Evolutionary conservation across 2,797 vertebrate genomes (phyloP).

Genomic region (Phoxinus dragarum): DNA sequence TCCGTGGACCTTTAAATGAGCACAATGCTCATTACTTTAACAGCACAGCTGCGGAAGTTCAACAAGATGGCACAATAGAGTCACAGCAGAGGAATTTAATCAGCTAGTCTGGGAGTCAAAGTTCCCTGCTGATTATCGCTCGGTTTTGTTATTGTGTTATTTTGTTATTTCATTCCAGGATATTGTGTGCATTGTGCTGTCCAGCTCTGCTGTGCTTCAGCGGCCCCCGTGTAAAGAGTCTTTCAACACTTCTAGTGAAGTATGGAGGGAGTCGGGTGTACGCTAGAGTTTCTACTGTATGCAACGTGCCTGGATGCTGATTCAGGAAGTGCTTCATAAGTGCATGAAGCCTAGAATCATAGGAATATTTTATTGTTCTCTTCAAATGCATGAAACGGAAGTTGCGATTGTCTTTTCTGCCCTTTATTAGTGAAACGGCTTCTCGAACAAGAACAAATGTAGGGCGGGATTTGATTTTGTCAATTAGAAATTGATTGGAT

Average conservation of each 20-base stretch:
- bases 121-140: constrained; percentile 64
- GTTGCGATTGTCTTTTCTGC: background rate
- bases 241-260: constrained; percentile 43
- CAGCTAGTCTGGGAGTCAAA: constrained; percentile 54
- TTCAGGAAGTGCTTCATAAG: constrained; percentile 68
- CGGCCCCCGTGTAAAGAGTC: constrained; percentile 25
- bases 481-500: background rate
- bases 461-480: background rate
- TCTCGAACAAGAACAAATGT: background rate
- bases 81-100: constrained; percentile 71
- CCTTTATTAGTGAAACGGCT: background rate
- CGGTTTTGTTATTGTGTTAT: constrained; percentile 68
- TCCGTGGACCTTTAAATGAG: constrained; percentile 3
- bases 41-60: constrained; percentile 44
- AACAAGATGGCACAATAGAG: constrained; percentile 56
- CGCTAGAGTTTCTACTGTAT: background rate
- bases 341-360: constrained; percentile 49
- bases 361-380: constrained; percentile 7
- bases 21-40: constrained; percentile 40
- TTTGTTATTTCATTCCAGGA: constrained; percentile 64
- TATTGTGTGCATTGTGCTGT: constrained; percentile 46
- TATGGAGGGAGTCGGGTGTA: constrained; percentile 50
- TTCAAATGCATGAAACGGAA: background rate
- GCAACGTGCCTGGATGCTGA: background rate
- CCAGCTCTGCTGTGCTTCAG: constrained; percentile 50